phyloP scores from a whole-genome alignment of 2,888 invertebrate genomes.

The Cheilosia soror region DNA sequence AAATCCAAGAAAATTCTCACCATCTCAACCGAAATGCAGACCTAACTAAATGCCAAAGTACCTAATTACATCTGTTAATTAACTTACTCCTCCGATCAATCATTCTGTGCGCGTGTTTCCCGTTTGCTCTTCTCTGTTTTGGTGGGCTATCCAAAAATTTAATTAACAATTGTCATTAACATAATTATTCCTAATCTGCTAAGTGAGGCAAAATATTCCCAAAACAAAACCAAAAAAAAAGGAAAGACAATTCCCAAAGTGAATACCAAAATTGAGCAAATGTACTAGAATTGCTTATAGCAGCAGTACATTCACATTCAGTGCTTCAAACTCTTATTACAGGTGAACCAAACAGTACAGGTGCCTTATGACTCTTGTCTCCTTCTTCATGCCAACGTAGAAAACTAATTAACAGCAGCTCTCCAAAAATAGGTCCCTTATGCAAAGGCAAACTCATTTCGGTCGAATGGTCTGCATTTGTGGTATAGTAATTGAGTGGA shows the following conservation, averaged over 20 bases:
- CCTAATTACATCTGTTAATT: slow-evolving; percentile 22
- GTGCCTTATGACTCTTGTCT: neutral
- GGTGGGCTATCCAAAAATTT: slow-evolving; percentile 25
- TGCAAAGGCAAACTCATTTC: slow-evolving; percentile 28
- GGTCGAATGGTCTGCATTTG: slow-evolving; percentile 14
- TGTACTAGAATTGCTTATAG: neutral
- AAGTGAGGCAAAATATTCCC: slow-evolving; percentile 20
- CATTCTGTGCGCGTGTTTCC: slow-evolving; percentile 25
- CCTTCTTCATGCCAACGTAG: slow-evolving; percentile 8
- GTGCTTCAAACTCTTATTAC: slow-evolving; percentile 4
- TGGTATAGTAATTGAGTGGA: slow-evolving; percentile 17
- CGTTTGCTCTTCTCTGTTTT: neutral
- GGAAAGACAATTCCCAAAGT: slow-evolving; percentile 7
- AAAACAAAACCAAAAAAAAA: neutral
- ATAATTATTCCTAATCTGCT: slow-evolving; percentile 32
- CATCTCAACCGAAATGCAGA: neutral
- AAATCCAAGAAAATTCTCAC: neutral
- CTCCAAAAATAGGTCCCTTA: slow-evolving; percentile 15
- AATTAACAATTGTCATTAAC: slow-evolving; percentile 49
- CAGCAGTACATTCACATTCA: neutral
- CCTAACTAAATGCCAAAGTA: neutral
- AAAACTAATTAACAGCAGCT: slow-evolving; percentile 51
- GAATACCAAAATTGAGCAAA: slow-evolving; percentile 10
- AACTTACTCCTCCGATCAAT: slow-evolving; percentile 39
- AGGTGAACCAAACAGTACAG: slow-evolving; percentile 13